phyloP scores from a whole-genome alignment of 2,113 vertebrate genomes.

The Uropsilus gracilis region DNA sequence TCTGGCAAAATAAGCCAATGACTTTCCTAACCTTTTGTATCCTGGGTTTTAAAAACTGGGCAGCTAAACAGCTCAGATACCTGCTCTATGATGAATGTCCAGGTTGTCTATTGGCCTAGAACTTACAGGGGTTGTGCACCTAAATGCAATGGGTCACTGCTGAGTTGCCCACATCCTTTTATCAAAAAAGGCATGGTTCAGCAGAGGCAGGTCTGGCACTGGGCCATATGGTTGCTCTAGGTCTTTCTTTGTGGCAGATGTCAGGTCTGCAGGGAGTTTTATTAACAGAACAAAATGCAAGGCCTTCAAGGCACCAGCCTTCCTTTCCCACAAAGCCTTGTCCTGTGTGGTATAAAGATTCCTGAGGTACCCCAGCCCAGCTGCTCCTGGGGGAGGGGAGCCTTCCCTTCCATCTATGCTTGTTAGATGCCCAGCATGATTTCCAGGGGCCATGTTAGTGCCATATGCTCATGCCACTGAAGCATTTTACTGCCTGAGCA shows the following conservation, averaged over 20 bases:
- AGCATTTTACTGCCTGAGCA: constrained; percentile 60
- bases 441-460: constrained; percentile 4
- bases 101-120: background rate
- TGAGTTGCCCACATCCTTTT: background rate
- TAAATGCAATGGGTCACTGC: background rate
- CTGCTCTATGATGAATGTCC: background rate
- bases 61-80: background rate
- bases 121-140: background rate
- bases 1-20: background rate
- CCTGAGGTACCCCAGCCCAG: background rate
- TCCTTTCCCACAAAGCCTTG: background rate
- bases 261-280: constrained; percentile 14
- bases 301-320: background rate
- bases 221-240: background rate
- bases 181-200: background rate
- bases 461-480: constrained; percentile 65
- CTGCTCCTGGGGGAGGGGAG: background rate
- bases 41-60: background rate
- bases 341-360: background rate
- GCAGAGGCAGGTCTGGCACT: background rate
- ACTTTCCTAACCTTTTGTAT: background rate
- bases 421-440: constrained; percentile 63
- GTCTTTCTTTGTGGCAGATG: constrained; percentile 17
- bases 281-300: constrained; percentile 11
- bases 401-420: background rate